Evolutionary conservation across 2,797 vertebrate species (phyloP).

Genomic region (Lagodon rhomboides): DNA sequence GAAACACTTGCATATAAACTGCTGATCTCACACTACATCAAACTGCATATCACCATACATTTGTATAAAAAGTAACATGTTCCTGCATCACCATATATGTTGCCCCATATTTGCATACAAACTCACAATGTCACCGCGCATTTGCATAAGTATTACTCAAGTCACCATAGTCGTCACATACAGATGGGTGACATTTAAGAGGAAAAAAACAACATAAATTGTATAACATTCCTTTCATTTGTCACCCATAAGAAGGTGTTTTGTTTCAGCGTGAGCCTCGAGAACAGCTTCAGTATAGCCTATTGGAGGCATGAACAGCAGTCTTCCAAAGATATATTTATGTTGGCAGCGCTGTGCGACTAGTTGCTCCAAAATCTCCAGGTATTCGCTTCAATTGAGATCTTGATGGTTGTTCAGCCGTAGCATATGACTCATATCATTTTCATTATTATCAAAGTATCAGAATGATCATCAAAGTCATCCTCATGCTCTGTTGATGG

Average conservation of each 20-base stretch:
- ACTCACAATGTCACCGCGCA: not conserved
- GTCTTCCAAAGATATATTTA: not conserved
- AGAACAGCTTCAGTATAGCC: not conserved
- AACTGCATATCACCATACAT: conserved; percentile 6
- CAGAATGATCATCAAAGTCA: no score
- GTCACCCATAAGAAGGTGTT: not conserved
- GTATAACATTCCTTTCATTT: not conserved
- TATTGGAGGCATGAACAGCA: not conserved
- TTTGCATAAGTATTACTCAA: not conserved
- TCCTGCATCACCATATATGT: not conserved
- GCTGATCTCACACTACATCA: not conserved
- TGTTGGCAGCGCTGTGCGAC: not conserved
- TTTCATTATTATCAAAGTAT: no score
- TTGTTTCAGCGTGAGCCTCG: not conserved
- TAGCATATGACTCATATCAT: not conserved
- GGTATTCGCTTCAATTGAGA: not conserved
- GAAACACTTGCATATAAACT: not conserved
- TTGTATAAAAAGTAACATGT: conserved; percentile 9
- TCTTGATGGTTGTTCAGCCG: not conserved
- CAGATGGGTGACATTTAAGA: not conserved
- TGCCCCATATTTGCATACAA: conserved; percentile 17
- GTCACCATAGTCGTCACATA: not conserved
- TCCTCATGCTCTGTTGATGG: not conserved
- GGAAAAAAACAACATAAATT: not conserved
- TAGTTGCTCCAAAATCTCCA: not conserved